These are phyloP conservation scores for Epinotia brunnichana DNA, from an alignment of 2,888 invertebrate genomes.

Conservation along the genomic window DNA sequence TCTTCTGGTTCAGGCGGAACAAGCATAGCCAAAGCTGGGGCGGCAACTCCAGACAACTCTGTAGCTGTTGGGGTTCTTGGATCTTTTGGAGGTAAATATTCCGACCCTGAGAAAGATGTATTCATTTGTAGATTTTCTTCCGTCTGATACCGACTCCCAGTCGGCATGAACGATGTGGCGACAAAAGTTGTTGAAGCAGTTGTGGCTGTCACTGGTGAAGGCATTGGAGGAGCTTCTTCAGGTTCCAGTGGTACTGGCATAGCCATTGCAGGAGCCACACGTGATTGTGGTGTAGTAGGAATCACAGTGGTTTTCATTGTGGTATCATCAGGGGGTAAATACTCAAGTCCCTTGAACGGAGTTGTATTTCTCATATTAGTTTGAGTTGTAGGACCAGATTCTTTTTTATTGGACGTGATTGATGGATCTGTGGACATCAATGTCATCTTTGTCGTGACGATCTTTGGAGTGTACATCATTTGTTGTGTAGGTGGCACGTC, in stretches of 20 bases:
- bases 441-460: background rate
- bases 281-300: too few species aligned
- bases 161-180: background rate
- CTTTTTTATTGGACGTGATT: background rate
- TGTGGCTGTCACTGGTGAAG: background rate
- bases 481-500: background rate
- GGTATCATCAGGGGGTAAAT: background rate
- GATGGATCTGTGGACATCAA: background rate
- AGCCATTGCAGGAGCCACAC: background rate
- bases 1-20: conserved; percentile 7
- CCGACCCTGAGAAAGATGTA: background rate
- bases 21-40: conserved; percentile 11
- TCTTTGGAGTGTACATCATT: too few species aligned
- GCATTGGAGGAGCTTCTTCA: background rate
- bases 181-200: background rate
- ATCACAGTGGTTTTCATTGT: too few species aligned
- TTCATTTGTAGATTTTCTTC: background rate
- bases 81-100: background rate
- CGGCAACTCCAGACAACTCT: background rate
- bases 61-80: background rate
- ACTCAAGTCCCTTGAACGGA: background rate
- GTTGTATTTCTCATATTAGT: background rate
- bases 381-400: background rate
- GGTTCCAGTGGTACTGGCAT: background rate
- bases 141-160: background rate